Evolutionary conservation across 2,113 vertebrate species (phyloP).

Genomic region (Lathamus discolor): DNA sequence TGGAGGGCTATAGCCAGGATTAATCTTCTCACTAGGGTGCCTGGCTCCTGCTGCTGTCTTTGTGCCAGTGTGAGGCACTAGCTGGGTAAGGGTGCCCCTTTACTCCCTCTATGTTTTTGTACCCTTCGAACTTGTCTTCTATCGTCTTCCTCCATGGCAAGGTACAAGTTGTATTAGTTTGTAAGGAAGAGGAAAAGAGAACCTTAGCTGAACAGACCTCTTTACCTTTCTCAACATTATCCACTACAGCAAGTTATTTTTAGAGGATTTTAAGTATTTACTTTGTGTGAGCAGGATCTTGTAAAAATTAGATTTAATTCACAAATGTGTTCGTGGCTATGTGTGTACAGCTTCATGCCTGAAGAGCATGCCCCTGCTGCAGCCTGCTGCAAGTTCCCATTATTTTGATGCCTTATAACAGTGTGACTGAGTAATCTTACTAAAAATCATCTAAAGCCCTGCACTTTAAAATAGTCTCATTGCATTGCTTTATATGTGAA

Average conservation of each 20-base stretch:
- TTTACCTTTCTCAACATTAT: not conserved
- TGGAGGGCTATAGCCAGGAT: not conserved
- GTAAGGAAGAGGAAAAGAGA: not conserved
- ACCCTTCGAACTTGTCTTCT: not conserved
- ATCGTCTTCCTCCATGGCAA: not conserved
- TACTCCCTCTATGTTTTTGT: not conserved
- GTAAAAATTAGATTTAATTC: not conserved
- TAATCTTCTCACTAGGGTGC: not conserved
- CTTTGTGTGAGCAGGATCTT: not conserved
- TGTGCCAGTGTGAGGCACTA: not conserved
- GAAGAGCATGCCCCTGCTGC: not conserved
- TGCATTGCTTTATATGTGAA: not conserved
- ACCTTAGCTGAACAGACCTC: not conserved
- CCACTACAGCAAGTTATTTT: not conserved
- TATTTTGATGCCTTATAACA: not conserved
- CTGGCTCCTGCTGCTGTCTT: not conserved
- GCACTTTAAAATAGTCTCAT: not conserved
- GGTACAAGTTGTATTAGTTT: not conserved
- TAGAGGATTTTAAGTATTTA: not conserved
- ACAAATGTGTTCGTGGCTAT: accelerated
- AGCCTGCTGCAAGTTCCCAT: not conserved
- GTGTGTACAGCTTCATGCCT: not conserved
- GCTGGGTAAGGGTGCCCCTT: not conserved
- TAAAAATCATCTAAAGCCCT: not conserved
- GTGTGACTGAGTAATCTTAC: not conserved